phyloP scores from a whole-genome alignment of 1,140 invertebrate species.

The Ridgeia piscesae region DNA sequence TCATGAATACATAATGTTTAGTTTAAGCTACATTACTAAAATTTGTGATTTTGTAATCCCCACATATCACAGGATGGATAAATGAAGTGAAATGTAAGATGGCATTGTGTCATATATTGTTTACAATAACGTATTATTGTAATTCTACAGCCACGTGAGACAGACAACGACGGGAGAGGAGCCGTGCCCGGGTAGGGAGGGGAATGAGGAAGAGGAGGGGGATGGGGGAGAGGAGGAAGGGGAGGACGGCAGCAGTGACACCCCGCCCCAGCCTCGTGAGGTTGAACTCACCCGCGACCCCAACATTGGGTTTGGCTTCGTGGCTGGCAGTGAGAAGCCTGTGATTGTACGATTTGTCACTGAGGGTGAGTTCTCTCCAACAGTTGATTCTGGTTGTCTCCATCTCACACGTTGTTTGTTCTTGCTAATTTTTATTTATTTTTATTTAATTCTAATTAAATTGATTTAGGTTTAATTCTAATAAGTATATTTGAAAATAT shows the following conservation, averaged over 20 bases:
- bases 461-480: too few species aligned
- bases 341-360: slow-evolving; percentile 79
- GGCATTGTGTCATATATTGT: too few species aligned
- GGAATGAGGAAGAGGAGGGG: slow-evolving; percentile 50
- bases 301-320: slow-evolving; percentile 87
- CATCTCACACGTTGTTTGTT: background rate
- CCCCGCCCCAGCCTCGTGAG: slow-evolving; percentile 72
- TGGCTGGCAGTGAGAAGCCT: slow-evolving; percentile 86
- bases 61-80: too few species aligned
- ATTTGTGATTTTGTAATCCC: too few species aligned
- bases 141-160: slow-evolving; percentile 77
- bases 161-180: slow-evolving; percentile 88
- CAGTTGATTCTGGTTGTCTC: background rate
- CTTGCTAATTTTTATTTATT: background rate
- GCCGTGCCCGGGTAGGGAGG: slow-evolving; percentile 65
- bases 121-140: too few species aligned
- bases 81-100: too few species aligned
- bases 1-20: too few species aligned
- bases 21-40: too few species aligned
- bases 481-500: too few species aligned
- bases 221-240: background rate
- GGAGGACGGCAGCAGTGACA: background rate
- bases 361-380: slow-evolving; percentile 52
- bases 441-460: too few species aligned
- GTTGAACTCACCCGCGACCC: slow-evolving; percentile 70